phyloP scores from a whole-genome alignment of 1,140 invertebrate genomes.

The Drosophila takahashii region DNA sequence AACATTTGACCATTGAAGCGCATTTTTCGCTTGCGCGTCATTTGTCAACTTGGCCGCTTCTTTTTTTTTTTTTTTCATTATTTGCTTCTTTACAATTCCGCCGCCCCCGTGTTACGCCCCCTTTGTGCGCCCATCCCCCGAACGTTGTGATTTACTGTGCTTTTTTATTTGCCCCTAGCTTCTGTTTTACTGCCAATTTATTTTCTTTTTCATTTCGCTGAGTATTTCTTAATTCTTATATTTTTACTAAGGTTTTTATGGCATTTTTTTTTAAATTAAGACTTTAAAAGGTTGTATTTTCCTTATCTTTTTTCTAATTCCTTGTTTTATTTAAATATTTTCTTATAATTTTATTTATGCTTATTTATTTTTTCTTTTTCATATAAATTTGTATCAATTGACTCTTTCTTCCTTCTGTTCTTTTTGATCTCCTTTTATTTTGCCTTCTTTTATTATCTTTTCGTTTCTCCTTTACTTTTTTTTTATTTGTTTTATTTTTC shows the following conservation, averaged over 20 bases:
- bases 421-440: not conserved
- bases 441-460: not conserved
- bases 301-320: not conserved
- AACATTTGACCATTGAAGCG: slow-evolving; percentile 82
- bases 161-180: slow-evolving; percentile 4
- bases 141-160: slow-evolving; percentile 57
- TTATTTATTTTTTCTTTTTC: not conserved
- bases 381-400: not conserved
- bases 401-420: no score
- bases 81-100: slow-evolving; percentile 18
- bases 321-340: not conserved
- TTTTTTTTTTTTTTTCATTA: slow-evolving; percentile 18
- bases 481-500: not conserved
- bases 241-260: not conserved
- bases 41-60: slow-evolving; percentile 66
- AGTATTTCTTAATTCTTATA: not conserved
- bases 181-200: slow-evolving; percentile 5
- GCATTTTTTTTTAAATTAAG: not conserved
- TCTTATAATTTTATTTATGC: not conserved
- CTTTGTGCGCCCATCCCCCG: not conserved
- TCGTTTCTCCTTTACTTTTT: not conserved
- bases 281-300: not conserved
- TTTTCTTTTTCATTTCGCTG: not conserved
- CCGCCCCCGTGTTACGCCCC: slow-evolving; percentile 6
- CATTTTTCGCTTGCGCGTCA: slow-evolving; percentile 80